phyloP scores from a whole-genome alignment of 2,888 invertebrate genomes.

The Cristatella mucedo region DNA sequence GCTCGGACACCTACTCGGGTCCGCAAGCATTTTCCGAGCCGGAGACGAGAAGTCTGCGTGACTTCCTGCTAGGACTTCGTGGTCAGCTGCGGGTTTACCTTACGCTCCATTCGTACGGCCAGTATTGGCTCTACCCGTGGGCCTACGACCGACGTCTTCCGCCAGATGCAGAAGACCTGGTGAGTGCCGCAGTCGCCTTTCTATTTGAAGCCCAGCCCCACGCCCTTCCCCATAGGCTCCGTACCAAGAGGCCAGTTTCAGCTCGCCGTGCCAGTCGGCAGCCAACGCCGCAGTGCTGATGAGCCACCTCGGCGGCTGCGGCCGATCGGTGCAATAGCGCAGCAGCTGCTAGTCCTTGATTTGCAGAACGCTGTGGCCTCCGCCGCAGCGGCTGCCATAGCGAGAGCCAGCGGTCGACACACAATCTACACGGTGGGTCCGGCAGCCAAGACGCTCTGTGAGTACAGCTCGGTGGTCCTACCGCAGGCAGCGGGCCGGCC shows the following conservation, averaged over 20 bases:
- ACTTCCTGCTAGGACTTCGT: not conserved
- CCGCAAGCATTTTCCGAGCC: constrained; percentile 7
- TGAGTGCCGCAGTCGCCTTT: constrained; percentile 11
- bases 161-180: constrained; percentile 27
- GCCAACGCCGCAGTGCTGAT: too few species aligned
- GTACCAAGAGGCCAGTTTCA: too few species aligned
- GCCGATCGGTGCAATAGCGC: too few species aligned
- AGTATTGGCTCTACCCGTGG: constrained; percentile 67
- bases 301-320: too few species aligned
- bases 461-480: too few species aligned
- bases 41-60: not conserved
- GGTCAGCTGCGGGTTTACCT: constrained; percentile 8
- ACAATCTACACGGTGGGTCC: constrained; percentile 20
- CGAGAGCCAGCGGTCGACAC: not conserved
- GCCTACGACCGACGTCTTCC: constrained; percentile 46
- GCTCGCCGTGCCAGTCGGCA: too few species aligned
- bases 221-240: too few species aligned
- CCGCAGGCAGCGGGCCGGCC: too few species aligned
- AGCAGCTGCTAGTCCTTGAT: too few species aligned
- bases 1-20: constrained; percentile 5
- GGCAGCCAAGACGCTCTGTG: constrained; percentile 25
- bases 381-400: not conserved
- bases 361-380: not conserved
- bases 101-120: constrained; percentile 12
- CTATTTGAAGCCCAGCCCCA: too few species aligned